Base-by-base conservation (phyloP, 2,113 vertebrate species). In the Atractosteus spatula region DNA sequence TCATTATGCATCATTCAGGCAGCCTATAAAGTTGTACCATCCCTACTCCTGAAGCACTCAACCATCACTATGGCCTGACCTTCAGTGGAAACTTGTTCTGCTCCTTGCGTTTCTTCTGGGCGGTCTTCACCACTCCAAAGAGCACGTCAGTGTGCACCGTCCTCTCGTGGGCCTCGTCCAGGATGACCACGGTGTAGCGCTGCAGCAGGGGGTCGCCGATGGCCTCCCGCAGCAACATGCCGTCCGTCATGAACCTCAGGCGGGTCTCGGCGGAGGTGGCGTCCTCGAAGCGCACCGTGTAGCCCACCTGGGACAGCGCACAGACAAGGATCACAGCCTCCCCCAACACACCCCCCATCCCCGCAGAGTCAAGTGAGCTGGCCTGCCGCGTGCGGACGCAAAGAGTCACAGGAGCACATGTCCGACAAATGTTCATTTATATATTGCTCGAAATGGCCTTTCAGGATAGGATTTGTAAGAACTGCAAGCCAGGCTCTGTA, bases 141-240 rank as follows among this genome's bases (percentile, higher is more conserved):
- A 98, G 94, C 8, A 98, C 95, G 0, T 99, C 97, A 0, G 97
- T 99, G 78, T 99, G 96, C 63, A 99, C 80, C 0, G 96, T 98
- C 79, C 96, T 92, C 79, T 99, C 97, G 0, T 99, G 97, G 68
- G 97, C 97, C 74, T 99, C 97, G 1, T 99, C 97, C 87, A 99
- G 89, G 72, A 99, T 88, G 77, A 96, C 83, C 10, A 97, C 85
- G 0, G 92, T 96, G 85, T 98, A 98, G 73, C 86, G 95, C 73
- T 93, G 88, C 80, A 98, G 84, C 62, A 96, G 56, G 0, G 95
- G 94, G 79, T 99, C 97, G 2, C 92, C 92, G 0, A 99, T 92
- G 13, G 97, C 97, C 78, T 99, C 97, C 0, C 97, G 92, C 0
- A 98, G 89, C 64, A 99, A 90, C 97, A 98, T 99, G 3, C 97